Conservation (phyloP, 1,140 invertebrate genomes). For the Drosophila pruinosa region DNA sequence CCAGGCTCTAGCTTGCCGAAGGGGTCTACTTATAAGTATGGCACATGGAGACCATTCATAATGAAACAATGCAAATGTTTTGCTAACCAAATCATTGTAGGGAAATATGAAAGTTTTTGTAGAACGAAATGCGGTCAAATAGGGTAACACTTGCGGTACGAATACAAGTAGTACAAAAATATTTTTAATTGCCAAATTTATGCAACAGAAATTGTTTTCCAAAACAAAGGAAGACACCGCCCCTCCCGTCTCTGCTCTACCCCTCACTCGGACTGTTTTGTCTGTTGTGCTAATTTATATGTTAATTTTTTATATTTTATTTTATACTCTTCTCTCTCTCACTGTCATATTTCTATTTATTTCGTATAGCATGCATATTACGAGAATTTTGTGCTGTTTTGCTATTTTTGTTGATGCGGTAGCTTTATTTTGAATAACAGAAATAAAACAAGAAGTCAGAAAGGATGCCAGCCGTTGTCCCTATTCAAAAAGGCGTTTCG, state of each 20-base stretch:
- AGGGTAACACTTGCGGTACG: neutral
- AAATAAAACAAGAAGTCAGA: conserved; percentile 27
- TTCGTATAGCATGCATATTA: conserved; percentile 35
- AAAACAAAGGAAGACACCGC: conserved; percentile 19
- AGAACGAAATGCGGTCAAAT: conserved; percentile 28
- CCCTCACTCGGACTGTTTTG: neutral
- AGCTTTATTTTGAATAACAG: conserved; percentile 34
- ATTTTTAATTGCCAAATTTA: conserved; percentile 50
- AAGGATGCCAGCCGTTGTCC: conserved; percentile 32
- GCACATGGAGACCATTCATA: neutral
- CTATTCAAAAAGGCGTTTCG: conserved; percentile 26
- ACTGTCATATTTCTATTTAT: conserved; percentile 35
- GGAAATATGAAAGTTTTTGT: conserved; percentile 11
- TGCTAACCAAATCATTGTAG: neutral
- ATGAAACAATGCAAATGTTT: conserved; percentile 5
- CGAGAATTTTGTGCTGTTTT: conserved; percentile 39
- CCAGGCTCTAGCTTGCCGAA: conserved; percentile 8
- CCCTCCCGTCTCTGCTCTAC: neutral
- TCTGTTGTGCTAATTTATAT: conserved; percentile 52
- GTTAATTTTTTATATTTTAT: conserved; percentile 44
- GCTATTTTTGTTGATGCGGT: conserved; percentile 43
- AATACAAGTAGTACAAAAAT: neutral
- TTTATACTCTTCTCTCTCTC: conserved; percentile 5
- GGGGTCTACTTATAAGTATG: neutral
- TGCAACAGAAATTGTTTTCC: conserved; percentile 31